A percentile compares a stretch with the other conserved stretches of the same genome.
These are phyloP conservation scores for Lepidurus arcticus DNA, from an alignment of 1,140 invertebrate genomes.

Conservation along the genomic window DNA sequence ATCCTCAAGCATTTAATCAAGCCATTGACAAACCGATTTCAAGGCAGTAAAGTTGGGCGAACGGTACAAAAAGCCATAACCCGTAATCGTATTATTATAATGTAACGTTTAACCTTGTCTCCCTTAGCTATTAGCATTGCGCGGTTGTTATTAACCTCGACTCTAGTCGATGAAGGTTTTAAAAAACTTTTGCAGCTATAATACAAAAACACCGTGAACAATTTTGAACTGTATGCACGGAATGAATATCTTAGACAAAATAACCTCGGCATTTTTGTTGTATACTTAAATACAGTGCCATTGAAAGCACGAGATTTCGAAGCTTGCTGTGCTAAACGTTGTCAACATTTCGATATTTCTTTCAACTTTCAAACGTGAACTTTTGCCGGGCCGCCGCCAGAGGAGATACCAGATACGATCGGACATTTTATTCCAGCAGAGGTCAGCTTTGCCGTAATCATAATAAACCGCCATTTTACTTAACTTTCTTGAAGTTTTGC, in stretches of 20 bases:
- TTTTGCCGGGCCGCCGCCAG: no score
- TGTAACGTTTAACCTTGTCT: neutral
- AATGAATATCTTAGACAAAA: neutral
- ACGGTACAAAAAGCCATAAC: neutral
- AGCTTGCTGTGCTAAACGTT: neutral
- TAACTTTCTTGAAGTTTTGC: no score
- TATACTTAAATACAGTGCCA: constrained; percentile 6
- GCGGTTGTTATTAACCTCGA: neutral
- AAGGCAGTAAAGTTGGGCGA: no score
- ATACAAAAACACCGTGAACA: neutral
- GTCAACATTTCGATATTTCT: no score
- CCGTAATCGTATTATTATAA: neutral
- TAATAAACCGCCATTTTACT: no score
- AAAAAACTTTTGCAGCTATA: neutral
- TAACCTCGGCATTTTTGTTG: neutral
- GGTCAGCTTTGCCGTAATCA: no score
- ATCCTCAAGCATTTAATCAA: no score
- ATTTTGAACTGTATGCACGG: neutral
- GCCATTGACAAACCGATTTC: no score
- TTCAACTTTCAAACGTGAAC: no score
- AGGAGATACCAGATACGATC: no score
- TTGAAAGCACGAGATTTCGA: neutral
- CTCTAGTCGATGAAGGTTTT: constrained; percentile 2
- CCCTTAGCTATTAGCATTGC: neutral
- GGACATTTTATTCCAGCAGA: no score